Percentiles rank a stretch among this genome's conserved stretches.
Conservation (phyloP, 2,888 invertebrate species). For the Thymelicus sylvestris region DNA sequence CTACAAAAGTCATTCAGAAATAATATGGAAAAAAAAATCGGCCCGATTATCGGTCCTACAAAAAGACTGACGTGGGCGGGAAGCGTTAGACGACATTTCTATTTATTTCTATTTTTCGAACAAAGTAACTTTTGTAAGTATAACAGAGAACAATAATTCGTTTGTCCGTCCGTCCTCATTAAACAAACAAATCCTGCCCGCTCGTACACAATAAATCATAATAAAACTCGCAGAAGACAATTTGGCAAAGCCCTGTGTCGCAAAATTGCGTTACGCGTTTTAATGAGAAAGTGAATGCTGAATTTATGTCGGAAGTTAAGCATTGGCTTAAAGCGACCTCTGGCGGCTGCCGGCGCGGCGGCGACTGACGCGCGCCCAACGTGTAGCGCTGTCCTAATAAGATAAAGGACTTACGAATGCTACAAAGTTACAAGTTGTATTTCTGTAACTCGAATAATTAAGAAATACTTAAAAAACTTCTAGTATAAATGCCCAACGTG, state of each 20-base stretch:
- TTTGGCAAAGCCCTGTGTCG: constrained; percentile 48
- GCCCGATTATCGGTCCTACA: no score
- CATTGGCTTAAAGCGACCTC: constrained; percentile 51
- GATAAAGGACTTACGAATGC: no score
- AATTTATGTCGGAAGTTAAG: constrained; percentile 77
- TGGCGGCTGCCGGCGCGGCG: neutral
- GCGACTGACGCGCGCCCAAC: no score
- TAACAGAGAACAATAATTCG: neutral
- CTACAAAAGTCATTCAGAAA: no score
- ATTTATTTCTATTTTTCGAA: neutral
- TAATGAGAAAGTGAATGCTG: constrained; percentile 67
- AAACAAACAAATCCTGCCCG: neutral
- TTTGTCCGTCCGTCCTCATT: constrained; percentile 7
- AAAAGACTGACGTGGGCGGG: no score
- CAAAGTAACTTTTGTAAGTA: neutral
- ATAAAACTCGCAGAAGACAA: constrained; percentile 45
- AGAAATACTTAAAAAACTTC: no score
- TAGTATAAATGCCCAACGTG: no score
- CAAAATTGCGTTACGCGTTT: constrained; percentile 62
- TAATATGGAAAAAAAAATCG: no score
- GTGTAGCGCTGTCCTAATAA: no score
- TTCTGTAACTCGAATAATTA: no score
- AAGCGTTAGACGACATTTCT: no score
- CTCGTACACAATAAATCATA: constrained; percentile 42
- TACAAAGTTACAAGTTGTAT: no score